Conservation (phyloP, 1,140 invertebrate species). For the Lepidotrigona ventralis region DNA sequence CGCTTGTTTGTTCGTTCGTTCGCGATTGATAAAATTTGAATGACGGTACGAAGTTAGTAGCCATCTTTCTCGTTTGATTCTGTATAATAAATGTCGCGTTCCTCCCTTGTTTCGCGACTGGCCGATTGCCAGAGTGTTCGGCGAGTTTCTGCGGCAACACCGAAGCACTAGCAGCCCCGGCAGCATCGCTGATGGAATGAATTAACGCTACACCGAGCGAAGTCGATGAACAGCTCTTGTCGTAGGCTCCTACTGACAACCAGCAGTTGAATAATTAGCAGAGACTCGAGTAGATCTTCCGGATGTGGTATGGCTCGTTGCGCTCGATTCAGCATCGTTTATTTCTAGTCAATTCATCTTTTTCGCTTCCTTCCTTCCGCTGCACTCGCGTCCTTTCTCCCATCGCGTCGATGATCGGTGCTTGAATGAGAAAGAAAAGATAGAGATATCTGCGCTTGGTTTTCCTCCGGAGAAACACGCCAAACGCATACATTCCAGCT, state of each 20-base stretch:
- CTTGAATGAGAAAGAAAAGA: neutral
- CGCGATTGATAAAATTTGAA: neutral
- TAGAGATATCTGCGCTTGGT: neutral
- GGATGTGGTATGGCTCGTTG: neutral
- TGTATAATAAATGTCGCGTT: neutral
- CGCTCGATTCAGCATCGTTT: conserved; percentile 45
- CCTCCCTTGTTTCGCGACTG: neutral
- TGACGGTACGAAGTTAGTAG: neutral
- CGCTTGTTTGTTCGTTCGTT: too few relatives aligned
- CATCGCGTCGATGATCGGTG: neutral
- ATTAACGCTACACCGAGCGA: neutral
- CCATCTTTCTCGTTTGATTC: neutral
- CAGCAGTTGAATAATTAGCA: conserved; percentile 46
- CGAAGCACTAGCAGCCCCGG: neutral
- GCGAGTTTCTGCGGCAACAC: neutral
- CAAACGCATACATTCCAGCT: neutral
- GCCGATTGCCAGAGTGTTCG: neutral
- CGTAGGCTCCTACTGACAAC: conserved; percentile 5
- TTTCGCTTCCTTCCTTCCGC: too few relatives aligned
- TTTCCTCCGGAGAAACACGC: conserved; percentile 17
- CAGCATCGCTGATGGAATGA: conserved; percentile 15
- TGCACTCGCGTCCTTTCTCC: neutral
- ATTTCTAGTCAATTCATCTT: conserved; percentile 7
- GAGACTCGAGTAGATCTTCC: conserved; percentile 12
- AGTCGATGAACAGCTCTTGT: conserved; percentile 14